Base-by-base conservation (phyloP, 2,888 invertebrate species). In the Lepidonotus clava region DNA sequence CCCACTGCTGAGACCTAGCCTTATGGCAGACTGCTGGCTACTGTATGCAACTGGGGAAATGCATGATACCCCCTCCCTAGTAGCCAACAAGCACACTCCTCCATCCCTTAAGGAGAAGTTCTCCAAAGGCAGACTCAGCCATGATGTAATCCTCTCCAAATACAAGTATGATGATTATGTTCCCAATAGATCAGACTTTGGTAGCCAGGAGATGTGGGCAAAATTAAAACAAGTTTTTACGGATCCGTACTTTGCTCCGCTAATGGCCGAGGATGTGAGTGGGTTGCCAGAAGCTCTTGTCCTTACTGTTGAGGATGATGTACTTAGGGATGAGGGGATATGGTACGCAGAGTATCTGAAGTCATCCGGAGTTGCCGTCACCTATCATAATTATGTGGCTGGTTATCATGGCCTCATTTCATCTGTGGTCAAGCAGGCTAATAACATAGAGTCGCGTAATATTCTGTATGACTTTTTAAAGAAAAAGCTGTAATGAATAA, bases 301-400 rank as follows among this genome's bases (percentile, higher is more conserved):
- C 71, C 90, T 93, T 18, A 94, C 94, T n/a, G 92, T 93, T 41
- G 93, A 94, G 77, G 93, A 92, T 88, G 94, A 94, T 87, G 92
- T 94, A 4, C 91, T 94, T 11, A 89, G 94, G 6, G 94, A 94
- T 88, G 94, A 94, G 87, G 93, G 92, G 14, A 88, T 93, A 8
- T 92, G 94, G 92, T 94, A 94, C 87, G 92, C 92, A 0, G 89
- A 92, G 41, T 88, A 93, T 86, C 89, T 94, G 80, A 87, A 90
- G 87, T 90, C 91, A 36, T 89, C 88, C 18, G 91, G 90, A 1
- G 91, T 92, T 6, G 90, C 91, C 38, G 92, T 92, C 0, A 91
- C 91, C 34, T 87, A 34, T 6, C 32, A 91, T 4, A 90, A 91
- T 84, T 92, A 92, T 84, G 91, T 92, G 76, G 84, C 90, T 21